Percentiles rank a stretch among this genome's conserved stretches.
Evolutionary conservation across 2,888 invertebrate species (phyloP).

Genomic region (Cremastobaeus sp.): DNA sequence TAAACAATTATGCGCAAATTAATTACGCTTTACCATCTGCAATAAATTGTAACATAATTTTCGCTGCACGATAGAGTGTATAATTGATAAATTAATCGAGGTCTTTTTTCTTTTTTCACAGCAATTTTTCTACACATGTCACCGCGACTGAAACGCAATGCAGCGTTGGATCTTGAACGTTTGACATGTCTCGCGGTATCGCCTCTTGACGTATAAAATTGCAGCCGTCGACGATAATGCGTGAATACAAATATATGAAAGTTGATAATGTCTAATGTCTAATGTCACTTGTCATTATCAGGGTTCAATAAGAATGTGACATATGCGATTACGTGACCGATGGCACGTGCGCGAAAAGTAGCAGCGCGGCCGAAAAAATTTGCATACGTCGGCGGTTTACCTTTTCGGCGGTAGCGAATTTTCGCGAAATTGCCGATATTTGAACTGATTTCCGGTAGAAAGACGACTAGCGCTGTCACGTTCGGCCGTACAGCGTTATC

Average conservation of each 20-base stretch:
- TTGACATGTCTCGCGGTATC: constrained; percentile 62
- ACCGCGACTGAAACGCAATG: constrained; percentile 33
- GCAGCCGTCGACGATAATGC: constrained; percentile 38
- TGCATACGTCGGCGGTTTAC: no score
- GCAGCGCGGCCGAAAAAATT: no score
- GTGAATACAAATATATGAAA: constrained; percentile 35
- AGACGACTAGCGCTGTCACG: no score
- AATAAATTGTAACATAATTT: constrained; percentile 37
- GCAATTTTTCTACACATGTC: constrained; percentile 10
- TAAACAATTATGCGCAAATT: constrained; percentile 56
- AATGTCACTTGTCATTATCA: constrained; percentile 65
- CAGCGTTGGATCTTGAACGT: constrained; percentile 61
- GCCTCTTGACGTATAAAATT: constrained; percentile 47
- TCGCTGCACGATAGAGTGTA: constrained; percentile 46
- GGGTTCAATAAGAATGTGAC: constrained; percentile 64
- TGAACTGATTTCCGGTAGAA: no score
- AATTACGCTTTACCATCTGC: constrained; percentile 49
- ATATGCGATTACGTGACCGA: constrained; percentile 65
- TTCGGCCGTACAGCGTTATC: no score
- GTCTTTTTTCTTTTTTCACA: constrained; percentile 27
- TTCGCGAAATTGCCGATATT: no score
- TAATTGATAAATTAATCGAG: constrained; percentile 58
- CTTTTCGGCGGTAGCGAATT: no score
- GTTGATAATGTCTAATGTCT: constrained; percentile 53
- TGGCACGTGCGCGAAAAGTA: constrained; percentile 63